Conservation (phyloP, 2,888 invertebrate species). For the Trissolcus japonicus region DNA sequence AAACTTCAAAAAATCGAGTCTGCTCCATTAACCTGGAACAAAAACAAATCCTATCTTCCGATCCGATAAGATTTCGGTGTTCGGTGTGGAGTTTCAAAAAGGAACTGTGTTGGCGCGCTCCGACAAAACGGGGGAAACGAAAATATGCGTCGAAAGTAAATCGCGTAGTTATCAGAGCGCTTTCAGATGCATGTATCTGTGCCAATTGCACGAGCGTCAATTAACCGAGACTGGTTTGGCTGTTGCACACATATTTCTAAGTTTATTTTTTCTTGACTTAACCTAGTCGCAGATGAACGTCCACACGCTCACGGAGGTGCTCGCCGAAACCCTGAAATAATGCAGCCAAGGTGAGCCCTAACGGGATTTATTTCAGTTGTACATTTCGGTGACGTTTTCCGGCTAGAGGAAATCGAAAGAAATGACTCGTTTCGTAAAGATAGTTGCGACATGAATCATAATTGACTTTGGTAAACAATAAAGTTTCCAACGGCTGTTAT, state of each 20-base stretch:
- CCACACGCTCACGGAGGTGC: too few species aligned
- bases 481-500: constrained; percentile 16
- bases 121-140: too few species aligned
- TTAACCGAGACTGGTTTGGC: too few species aligned
- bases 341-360: constrained; percentile 13
- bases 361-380: not conserved
- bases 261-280: constrained; percentile 9
- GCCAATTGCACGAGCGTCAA: not conserved
- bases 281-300: constrained; percentile 7
- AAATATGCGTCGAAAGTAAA: constrained; percentile 9
- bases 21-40: too few species aligned
- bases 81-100: too few species aligned
- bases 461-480: constrained; percentile 17
- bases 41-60: too few species aligned
- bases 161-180: not conserved
- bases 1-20: not conserved
- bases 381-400: too few species aligned
- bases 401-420: too few species aligned
- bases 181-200: constrained; percentile 1
- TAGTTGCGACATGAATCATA: constrained; percentile 8
- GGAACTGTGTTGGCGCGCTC: too few species aligned
- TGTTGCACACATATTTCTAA: too few species aligned
- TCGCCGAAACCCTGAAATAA: not conserved
- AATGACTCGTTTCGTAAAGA: not conserved
- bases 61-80: too few species aligned